Conservation (phyloP, 2,888 invertebrate species). For the Scaptomyza tumidula region DNA sequence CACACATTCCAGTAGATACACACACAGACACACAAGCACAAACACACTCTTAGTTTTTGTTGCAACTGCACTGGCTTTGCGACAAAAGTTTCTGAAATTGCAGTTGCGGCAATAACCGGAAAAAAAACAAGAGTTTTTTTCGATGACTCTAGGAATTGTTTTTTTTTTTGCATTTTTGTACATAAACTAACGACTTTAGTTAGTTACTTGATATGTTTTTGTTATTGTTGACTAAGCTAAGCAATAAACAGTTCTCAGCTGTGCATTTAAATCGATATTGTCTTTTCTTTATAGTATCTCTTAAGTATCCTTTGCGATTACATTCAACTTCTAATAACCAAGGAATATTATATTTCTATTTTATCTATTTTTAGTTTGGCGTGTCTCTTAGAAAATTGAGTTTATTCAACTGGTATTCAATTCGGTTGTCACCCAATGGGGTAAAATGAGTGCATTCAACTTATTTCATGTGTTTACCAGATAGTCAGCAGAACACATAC, state of each 20-base stretch:
- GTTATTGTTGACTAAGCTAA: constrained; percentile 59
- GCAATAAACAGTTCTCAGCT: constrained; percentile 57
- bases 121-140: constrained; percentile 12
- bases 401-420: constrained; percentile 48
- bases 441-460: constrained; percentile 45
- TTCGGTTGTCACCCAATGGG: constrained; percentile 29
- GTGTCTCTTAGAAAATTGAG: constrained; percentile 16
- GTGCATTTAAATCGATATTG: constrained; percentile 1
- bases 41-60: constrained; percentile 16
- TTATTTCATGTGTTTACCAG: constrained; percentile 11
- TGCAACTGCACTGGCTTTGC: constrained; percentile 53
- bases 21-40: constrained; percentile 16
- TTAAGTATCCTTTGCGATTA: not conserved
- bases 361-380: constrained; percentile 11
- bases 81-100: constrained; percentile 52
- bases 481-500: constrained; percentile 24
- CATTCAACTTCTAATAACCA: constrained; percentile 21
- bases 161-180: constrained; percentile 52
- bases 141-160: constrained; percentile 19
- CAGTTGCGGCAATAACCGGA: constrained; percentile 48
- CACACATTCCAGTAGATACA: constrained; percentile 23
- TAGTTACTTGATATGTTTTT: constrained; percentile 33
- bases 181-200: constrained; percentile 54
- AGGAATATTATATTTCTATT: constrained; percentile 11
- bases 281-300: not conserved